Evolutionary conservation across 2,797 vertebrate species (phyloP), one percentile per base, ranked within the genome.

Genomic region (Hylomyscus alleni): DNA sequence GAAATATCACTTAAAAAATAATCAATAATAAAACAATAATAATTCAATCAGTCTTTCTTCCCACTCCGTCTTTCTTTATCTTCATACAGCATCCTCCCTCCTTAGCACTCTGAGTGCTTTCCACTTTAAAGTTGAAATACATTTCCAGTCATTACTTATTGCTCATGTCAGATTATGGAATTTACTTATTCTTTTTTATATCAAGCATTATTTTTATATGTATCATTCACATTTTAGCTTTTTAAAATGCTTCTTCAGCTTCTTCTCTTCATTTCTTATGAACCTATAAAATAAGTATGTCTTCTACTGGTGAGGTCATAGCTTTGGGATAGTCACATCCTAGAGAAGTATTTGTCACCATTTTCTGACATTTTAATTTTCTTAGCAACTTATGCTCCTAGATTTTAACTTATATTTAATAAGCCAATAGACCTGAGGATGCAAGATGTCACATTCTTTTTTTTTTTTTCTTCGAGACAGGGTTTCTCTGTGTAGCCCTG

Each of bases 321-420:
- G n/a, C 62, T 26, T 91, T 75, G 13, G 34, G 22, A 11, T 34
- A 90, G 54, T 54, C 58, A 22, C 86, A 62, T 29, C 19, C 77
- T 69, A 76, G 47, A 83, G 40, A 89, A 73, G n/a, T 17, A 58
- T 52, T 72, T 95, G 19, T 58, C 19, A 24, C 44, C n/a, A 26
- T 85, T 82, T 95, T n/a, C 60, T 78, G 67, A 50, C 62, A 58
- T 44, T 73, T 31, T 67, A 40, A 82, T 95, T 34, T 75, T 75
- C 56, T 69, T 65, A 94, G 22, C 3, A 72, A 81, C 31, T 52
- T 40, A 31, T 86, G 52, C 84, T 91, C 47, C 58, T 73, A 50
- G 52, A 37, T 62, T 91, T 31, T 10, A 89, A 37, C 4, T 34
- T 3, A 2, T n/a, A 24, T 47, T n/a, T 44, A 60, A 81, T 72